Evolutionary conservation across 2,888 invertebrate genomes (phyloP).

Genomic region (Lycia hirtaria): DNA sequence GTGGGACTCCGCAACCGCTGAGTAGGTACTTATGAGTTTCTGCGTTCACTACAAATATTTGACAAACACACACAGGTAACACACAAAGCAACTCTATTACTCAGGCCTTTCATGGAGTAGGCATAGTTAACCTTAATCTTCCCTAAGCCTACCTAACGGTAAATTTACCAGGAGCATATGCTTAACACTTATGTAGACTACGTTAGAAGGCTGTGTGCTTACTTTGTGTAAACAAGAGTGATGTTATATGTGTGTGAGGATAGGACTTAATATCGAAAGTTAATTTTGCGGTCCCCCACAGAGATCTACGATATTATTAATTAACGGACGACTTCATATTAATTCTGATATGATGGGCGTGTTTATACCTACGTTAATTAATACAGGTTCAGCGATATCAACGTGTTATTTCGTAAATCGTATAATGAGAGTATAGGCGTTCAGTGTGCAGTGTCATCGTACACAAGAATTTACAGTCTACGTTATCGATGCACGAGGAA

Average conservation of each 20-base stretch:
- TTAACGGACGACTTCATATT: constrained; percentile 39
- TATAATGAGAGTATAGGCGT: constrained; percentile 1
- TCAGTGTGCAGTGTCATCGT: background rate
- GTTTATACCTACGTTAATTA: constrained; percentile 9
- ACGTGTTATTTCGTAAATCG: constrained; percentile 18
- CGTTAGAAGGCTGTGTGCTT: constrained; percentile 17
- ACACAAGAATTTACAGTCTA: background rate
- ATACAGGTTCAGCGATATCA: constrained; percentile 18
- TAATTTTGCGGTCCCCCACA: constrained; percentile 53
- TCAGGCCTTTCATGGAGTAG: constrained; percentile 36
- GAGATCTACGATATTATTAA: constrained; percentile 51
- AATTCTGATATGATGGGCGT: constrained; percentile 22
- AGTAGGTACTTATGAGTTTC: constrained; percentile 9
- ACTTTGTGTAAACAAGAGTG: constrained; percentile 27
- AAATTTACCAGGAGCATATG: constrained; percentile 62
- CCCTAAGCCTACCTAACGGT: constrained; percentile 58
- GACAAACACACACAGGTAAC: constrained; percentile 34
- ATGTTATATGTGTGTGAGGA: constrained; percentile 32
- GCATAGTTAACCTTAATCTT: constrained; percentile 60
- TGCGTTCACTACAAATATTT: constrained; percentile 23
- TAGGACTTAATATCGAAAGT: constrained; percentile 51
- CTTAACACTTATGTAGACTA: constrained; percentile 47
- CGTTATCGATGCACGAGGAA: no score
- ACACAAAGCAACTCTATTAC: constrained; percentile 34
- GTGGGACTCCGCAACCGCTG: constrained; percentile 16